phyloP scores from a whole-genome alignment of 2,797 vertebrate genomes.

The Sebastes variabilis region DNA sequence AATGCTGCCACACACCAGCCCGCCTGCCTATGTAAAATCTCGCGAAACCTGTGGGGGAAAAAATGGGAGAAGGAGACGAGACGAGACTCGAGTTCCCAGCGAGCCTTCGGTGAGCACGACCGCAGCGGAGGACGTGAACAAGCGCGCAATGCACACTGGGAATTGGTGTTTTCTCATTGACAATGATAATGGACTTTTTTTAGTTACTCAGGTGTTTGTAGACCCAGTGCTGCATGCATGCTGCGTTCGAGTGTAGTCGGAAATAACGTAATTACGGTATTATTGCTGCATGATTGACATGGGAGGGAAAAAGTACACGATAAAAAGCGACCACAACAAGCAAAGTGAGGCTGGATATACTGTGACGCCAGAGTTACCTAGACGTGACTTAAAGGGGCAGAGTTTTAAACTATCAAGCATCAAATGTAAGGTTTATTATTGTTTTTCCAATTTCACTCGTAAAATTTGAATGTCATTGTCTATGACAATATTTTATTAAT shows the following conservation, averaged over 20 bases:
- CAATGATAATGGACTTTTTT: neutral
- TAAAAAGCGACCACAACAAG: neutral
- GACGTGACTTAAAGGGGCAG: conserved; percentile 30
- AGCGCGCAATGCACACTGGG: conserved; percentile 45
- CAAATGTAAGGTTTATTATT: neutral
- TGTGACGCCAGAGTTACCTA: conserved; percentile 2
- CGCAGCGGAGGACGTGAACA: neutral
- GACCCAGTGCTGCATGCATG: neutral
- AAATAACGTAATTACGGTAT: neutral
- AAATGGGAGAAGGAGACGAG: conserved; percentile 24
- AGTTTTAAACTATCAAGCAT: neutral
- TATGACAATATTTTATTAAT: neutral
- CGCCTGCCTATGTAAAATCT: conserved; percentile 69
- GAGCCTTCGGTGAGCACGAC: neutral
- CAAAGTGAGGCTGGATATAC: neutral
- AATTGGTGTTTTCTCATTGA: conserved; percentile 35
- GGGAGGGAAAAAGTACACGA: neutral
- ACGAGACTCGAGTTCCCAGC: conserved; percentile 60
- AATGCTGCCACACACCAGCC: conserved; percentile 69
- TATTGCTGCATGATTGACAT: neutral
- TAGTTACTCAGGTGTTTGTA: neutral
- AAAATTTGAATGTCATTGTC: neutral
- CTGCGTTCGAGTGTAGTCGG: neutral
- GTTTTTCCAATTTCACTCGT: neutral
- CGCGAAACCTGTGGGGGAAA: conserved; percentile 71